Evolutionary conservation across 2,113 vertebrate species (phyloP).

Genomic region (Petromus typicus): DNA sequence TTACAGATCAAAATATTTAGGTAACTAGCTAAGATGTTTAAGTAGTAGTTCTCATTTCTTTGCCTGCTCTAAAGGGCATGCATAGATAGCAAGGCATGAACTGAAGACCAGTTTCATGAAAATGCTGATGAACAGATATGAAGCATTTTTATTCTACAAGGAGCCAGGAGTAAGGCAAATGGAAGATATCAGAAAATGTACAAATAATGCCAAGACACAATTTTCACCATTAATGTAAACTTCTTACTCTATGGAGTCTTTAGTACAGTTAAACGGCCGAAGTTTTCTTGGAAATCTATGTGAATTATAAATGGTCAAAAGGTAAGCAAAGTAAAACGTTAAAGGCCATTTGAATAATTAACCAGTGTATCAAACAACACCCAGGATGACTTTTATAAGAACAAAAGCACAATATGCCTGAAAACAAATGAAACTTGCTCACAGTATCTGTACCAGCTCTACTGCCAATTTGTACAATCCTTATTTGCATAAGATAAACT

Average conservation of each 20-base stretch:
- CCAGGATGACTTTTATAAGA: not conserved
- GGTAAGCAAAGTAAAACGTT: not conserved
- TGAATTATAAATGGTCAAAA: not conserved
- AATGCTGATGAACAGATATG: accelerated
- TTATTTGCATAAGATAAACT: not conserved
- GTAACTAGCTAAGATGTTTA: not conserved
- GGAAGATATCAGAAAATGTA: not conserved
- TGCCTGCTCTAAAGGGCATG: not conserved
- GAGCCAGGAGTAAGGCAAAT: not conserved
- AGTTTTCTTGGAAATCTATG: not conserved
- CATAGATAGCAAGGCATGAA: accelerated
- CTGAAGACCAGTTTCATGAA: not conserved
- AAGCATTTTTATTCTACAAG: not conserved
- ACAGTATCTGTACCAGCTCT: too few species aligned
- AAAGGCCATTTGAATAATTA: not conserved
- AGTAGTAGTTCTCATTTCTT: not conserved
- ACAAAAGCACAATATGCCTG: not conserved
- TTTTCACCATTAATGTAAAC: not conserved
- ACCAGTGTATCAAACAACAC: not conserved
- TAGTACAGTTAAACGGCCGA: not conserved
- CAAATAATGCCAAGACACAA: not conserved
- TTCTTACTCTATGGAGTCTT: not conserved
- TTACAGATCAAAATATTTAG: not conserved
- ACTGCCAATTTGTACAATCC: not conserved
- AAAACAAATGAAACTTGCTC: not conserved